A percentile compares a stretch with the other conserved stretches of the same genome.
These are phyloP conservation scores for Schizotus pectinicornis DNA, from an alignment of 2,888 invertebrate genomes.

Conservation along the genomic window DNA sequence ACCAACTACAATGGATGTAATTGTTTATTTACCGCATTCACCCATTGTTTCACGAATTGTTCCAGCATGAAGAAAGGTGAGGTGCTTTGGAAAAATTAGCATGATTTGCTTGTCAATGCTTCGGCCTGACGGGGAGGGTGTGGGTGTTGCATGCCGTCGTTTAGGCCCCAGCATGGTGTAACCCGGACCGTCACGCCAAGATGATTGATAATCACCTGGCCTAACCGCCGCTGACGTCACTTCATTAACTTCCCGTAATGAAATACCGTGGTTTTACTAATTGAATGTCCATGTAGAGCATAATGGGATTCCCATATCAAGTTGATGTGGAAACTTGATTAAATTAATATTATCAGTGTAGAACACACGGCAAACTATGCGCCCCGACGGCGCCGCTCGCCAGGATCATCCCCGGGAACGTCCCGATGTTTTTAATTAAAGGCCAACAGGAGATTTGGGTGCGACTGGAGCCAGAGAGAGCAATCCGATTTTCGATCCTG, in stretches of 20 bases:
- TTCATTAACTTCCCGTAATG: slow-evolving; percentile 58
- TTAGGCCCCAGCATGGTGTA: slow-evolving; percentile 20
- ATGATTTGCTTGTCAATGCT: slow-evolving; percentile 5
- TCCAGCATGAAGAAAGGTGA: no score
- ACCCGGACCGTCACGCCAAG: slow-evolving; percentile 40
- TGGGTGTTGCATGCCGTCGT: slow-evolving; percentile 24
- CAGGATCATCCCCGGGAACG: slow-evolving; percentile 4
- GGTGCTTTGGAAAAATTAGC: no score
- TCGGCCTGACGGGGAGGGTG: slow-evolving; percentile 11
- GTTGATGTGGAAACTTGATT: slow-evolving; percentile 49
- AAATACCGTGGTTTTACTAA: slow-evolving; percentile 59
- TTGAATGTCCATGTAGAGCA: slow-evolving; percentile 59
- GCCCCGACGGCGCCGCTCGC: slow-evolving; percentile 8
- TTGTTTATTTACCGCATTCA: no score
- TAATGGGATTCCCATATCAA: slow-evolving; percentile 58
- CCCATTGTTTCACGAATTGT: no score
- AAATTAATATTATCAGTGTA: slow-evolving; percentile 46
- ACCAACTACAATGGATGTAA: no score
- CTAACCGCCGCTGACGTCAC: slow-evolving; percentile 56
- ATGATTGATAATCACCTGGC: slow-evolving; percentile 58
- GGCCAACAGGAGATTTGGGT: no score
- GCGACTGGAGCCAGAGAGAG: background rate
- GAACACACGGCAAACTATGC: slow-evolving; percentile 25
- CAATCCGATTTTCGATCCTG: background rate
- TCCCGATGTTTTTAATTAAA: slow-evolving; percentile 19